Evolutionary conservation across 2,888 invertebrate genomes (phyloP), one percentile per base, ranked within the genome.

Genomic region (Hydropsyche betteni): DNA sequence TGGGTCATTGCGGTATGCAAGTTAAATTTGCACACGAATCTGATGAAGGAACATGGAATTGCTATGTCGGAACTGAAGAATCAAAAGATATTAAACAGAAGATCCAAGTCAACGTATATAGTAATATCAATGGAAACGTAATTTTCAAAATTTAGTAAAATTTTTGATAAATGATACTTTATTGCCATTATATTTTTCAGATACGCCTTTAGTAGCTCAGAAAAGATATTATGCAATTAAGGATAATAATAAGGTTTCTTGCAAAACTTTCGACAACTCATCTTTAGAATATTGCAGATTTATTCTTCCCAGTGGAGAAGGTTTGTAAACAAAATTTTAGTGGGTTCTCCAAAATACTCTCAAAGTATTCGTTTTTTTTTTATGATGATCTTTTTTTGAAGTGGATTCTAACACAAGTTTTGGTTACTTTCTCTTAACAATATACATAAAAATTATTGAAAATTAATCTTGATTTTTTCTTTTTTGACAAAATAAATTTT

Each of bases 211-310:
- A 34, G n/a, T 34, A 8, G 36, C 74, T 10, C 0, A 70, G 6
- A 38, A 16, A 52, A 76, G 58, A 64, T 36, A 33, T 14, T 16
- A 55, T 52, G 36, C 50, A 12, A 10, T 73, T 16, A 34, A 51
- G 7, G 33, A 36, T 50, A 16, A 34, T 4, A 38, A 64, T 24
- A 68, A 16, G n/a, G 64, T 79, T 14, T 69, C 68, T 34, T 79
- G 78, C 55, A 69, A 69, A 16, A 78, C 77, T 8, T 78, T 70
- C 72, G 77, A 79, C 33, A 73, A 77, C 33, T 72, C 75, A 14
- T 58, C 78, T 0, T 33, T 80, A 64, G 78, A 80, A 24, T 80
- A 80, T 68, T 80, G 80, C 70, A 69, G 80, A n/a, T 80, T 79
- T 69, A 76, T 80, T 5, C 76, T 77, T 50, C 79, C 80, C 4